Percentiles rank a stretch among this genome's conserved stretches.
These are phyloP conservation scores for Galerucella nymphaeae DNA, from an alignment of 2,888 invertebrate species.

Conservation along the genomic window DNA sequence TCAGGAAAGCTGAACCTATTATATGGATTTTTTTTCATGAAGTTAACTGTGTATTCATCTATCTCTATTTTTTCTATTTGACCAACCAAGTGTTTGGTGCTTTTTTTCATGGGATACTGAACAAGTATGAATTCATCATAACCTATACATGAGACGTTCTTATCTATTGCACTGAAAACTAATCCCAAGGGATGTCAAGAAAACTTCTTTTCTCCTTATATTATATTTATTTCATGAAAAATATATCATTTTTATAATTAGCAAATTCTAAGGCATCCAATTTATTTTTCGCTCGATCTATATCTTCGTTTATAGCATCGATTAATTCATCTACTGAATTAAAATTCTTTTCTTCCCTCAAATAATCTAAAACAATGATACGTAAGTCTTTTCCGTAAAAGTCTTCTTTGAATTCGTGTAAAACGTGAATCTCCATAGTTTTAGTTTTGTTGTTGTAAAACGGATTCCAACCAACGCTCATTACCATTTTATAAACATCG, in stretches of 20 bases:
- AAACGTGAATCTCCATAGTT: conserved; percentile 94
- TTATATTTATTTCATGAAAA: conserved; percentile 35
- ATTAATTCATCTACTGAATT: conserved; percentile 80
- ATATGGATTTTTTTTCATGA: no score
- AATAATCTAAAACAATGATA: conserved; percentile 83
- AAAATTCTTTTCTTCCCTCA: conserved; percentile 88
- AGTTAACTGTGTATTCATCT: no score
- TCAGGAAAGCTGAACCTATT: no score
- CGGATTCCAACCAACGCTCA: conserved; percentile 97
- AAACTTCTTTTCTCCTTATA: no score
- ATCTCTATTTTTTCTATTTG: no score
- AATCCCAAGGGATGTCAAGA: no score
- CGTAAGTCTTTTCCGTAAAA: conserved; percentile 87
- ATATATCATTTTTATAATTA: conserved; percentile 65
- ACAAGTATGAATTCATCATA: no score
- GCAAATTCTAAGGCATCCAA: conserved; percentile 70
- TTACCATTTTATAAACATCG: conserved; percentile 89
- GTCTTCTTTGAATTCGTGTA: conserved; percentile 84
- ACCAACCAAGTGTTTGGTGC: no score
- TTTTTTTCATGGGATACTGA: no score
- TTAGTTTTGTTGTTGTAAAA: conserved; percentile 92
- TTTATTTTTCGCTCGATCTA: conserved; percentile 72
- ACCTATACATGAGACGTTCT: no score
- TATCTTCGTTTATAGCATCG: conserved; percentile 82
- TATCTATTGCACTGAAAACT: no score